phyloP scores from a whole-genome alignment of 2,113 vertebrate species.

The Grus americana region DNA sequence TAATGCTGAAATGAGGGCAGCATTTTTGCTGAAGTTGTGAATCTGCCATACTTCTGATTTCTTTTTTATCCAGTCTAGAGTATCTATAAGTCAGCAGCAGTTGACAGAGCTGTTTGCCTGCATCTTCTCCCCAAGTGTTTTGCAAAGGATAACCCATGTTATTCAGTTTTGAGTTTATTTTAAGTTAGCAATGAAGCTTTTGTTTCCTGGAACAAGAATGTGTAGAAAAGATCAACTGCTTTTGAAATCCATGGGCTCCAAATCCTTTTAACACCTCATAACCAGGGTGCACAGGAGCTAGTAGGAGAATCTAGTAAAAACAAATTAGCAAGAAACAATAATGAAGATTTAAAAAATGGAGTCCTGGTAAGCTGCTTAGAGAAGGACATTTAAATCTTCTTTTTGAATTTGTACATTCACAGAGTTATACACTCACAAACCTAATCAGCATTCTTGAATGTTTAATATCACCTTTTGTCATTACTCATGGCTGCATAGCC shows the following conservation, averaged over 20 bases:
- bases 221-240: not conserved
- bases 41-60: not conserved
- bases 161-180: not conserved
- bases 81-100: not conserved
- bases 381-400: constrained; percentile 38
- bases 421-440: constrained; percentile 35
- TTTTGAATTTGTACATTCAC: constrained; percentile 35
- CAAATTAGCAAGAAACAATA: constrained; percentile 56
- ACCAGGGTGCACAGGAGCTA: not conserved
- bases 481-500: not conserved
- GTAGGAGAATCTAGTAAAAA: constrained; percentile 2
- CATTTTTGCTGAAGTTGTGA: not conserved
- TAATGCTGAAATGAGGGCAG: not conserved
- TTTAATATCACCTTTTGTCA: constrained; percentile 31
- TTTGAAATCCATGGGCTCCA: not conserved
- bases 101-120: not conserved
- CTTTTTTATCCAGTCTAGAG: not conserved
- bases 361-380: constrained; percentile 51
- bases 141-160: not conserved
- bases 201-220: not conserved
- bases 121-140: not conserved
- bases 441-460: constrained; percentile 18
- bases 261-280: constrained; percentile 37
- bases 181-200: not conserved
- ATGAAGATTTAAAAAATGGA: constrained; percentile 11